Evolutionary conservation across 2,888 invertebrate species (phyloP).

Genomic region (Parnassius smintheus): DNA sequence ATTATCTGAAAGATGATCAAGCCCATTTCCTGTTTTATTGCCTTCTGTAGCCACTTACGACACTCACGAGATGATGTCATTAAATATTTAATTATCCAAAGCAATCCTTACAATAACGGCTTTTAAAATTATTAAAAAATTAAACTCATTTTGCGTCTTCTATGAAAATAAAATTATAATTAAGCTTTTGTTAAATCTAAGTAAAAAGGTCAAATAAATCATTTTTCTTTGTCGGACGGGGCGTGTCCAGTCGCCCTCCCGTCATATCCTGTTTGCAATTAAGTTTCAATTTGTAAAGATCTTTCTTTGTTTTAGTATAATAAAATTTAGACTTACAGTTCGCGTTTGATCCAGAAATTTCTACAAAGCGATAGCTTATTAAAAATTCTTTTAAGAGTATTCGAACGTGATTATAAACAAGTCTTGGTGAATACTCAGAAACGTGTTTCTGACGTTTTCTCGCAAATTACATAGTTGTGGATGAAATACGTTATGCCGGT

Average conservation of each 20-base stretch:
- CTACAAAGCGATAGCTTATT: slow-evolving; percentile 4
- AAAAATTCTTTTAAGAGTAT: background rate
- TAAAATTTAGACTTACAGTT: slow-evolving; percentile 31
- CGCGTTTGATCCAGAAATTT: background rate
- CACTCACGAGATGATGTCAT: too few relatives aligned
- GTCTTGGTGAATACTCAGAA: too few relatives aligned
- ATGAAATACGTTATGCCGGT: too few relatives aligned
- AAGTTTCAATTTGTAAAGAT: slow-evolving; percentile 44
- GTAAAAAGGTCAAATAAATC: slow-evolving; percentile 46
- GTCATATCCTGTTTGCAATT: slow-evolving; percentile 41
- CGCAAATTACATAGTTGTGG: too few relatives aligned
- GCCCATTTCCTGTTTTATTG: too few relatives aligned
- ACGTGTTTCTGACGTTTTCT: too few relatives aligned
- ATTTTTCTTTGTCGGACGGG: slow-evolving; percentile 38
- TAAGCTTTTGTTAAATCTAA: slow-evolving; percentile 32
- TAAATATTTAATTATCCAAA: too few relatives aligned
- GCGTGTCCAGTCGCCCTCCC: slow-evolving; percentile 32
- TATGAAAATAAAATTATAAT: slow-evolving; percentile 27
- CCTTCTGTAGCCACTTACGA: too few relatives aligned
- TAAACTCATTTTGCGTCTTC: background rate
- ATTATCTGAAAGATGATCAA: too few relatives aligned
- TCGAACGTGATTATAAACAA: background rate
- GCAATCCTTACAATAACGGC: too few relatives aligned
- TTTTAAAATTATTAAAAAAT: background rate
- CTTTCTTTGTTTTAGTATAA: slow-evolving; percentile 40